Evolutionary conservation across 2,113 vertebrate species (phyloP), one percentile per base, ranked within the genome.

Genomic region (Caracal caracal): DNA sequence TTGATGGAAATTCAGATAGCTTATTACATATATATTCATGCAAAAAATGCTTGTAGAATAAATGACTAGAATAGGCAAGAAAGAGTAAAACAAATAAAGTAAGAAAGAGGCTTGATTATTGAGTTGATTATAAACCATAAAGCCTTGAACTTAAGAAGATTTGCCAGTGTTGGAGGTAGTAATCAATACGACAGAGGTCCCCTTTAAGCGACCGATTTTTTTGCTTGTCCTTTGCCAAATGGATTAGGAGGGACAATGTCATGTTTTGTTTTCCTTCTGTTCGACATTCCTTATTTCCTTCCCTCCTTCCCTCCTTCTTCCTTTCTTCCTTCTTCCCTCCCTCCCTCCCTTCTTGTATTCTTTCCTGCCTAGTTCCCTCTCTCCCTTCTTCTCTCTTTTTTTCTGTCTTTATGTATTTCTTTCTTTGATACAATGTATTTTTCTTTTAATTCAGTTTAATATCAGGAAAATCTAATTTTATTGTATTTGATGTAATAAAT

Each of bases 281-380:
- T 75, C 1, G 51, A 59, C 9, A 2, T 19, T 13, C 11, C 13
- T 15, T 22, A 11, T 16, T 68, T 61, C 53, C 11, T 75, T 11
- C 24, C 8, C 30, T 9, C 17, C 0, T 78, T 26, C 16, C 12
- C 5, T 4, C 22, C 4, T 24, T 2, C 1, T 61, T 4, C 1
- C 2, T 12, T 1, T 3, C 2, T 12, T 12, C 10, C 9, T 13
- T 15, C 17, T 22, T 68, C n/a, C 53, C 6, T 75, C 7, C 17
- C 12, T 47, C 20, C 12, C 10, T 8, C 2, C 24, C 3, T 26
- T 2, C 1, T 0, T n/a, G 20, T 59, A 59, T 59, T 59, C 56
- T 59, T 59, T 22, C 56, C 20, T 59, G 56, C 56, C 56, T 59
- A 59, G 56, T 59, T 22, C 3, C 1, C 40, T 11, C 19, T 3